These are phyloP conservation scores for Antrozous pallidus DNA, from an alignment of 2,797 vertebrate species.

Conservation along the genomic window DNA sequence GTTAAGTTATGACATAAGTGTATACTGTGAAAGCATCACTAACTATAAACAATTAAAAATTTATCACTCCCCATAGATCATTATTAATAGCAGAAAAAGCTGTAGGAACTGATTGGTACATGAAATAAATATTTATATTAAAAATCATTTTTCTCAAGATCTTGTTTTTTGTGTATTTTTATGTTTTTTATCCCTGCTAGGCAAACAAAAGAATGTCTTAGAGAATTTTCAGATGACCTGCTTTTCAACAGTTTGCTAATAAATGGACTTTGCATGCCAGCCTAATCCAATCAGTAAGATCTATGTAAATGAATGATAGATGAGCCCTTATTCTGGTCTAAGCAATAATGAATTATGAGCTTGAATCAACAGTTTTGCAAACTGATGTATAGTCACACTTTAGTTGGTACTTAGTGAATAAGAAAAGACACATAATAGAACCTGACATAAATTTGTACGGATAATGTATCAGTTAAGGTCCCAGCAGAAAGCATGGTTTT, in stretches of 20 bases:
- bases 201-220: not conserved
- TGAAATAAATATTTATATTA: not conserved
- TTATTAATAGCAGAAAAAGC: not conserved
- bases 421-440: not conserved
- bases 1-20: not conserved
- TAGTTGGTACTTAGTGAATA: not conserved
- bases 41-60: not conserved
- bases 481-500: not conserved
- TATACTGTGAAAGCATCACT: not conserved
- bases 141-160: not conserved
- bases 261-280: not conserved
- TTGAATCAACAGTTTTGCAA: not conserved
- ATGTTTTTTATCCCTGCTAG: not conserved
- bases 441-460: not conserved
- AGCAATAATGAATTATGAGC: not conserved
- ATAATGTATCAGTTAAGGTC: not conserved
- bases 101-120: not conserved
- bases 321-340: not conserved
- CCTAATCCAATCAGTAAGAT: not conserved
- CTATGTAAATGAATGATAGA: not conserved
- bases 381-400: not conserved
- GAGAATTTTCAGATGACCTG: not conserved
- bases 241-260: conserved; percentile 12
- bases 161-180: not conserved
- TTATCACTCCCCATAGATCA: not conserved